A percentile compares a stretch with the other conserved stretches of the same genome.
Conservation (phyloP, 2,888 invertebrate species). For the Drosophila pseudotakahashii region DNA sequence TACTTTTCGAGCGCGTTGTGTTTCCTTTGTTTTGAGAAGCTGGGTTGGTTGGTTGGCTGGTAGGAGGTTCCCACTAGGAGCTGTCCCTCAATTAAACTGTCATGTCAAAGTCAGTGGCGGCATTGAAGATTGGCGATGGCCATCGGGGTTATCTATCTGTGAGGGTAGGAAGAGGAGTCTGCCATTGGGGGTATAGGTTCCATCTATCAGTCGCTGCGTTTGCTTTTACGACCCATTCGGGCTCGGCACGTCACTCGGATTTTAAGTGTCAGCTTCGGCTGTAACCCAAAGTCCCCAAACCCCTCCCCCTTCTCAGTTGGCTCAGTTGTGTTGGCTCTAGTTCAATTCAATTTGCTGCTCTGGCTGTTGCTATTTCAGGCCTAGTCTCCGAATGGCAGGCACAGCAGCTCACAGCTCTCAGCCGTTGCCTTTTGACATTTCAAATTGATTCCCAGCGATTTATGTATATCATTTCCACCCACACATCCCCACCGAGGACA, state of each 20-base stretch:
- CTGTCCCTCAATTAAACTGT: conserved; percentile 72
- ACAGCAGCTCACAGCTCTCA: conserved; percentile 13
- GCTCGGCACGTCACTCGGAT: conserved; percentile 33
- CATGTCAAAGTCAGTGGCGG: conserved; percentile 68
- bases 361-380: conserved; percentile 41
- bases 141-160: conserved; percentile 10
- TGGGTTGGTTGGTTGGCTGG: background rate
- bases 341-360: conserved; percentile 44
- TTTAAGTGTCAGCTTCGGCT: conserved; percentile 25
- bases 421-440: conserved; percentile 49
- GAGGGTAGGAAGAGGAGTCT: background rate
- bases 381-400: conserved; percentile 22
- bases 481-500: conserved; percentile 6
- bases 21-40: conserved; percentile 20
- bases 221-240: conserved; percentile 34
- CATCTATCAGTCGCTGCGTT: conserved; percentile 16
- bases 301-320: too few relatives aligned
- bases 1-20: conserved; percentile 49
- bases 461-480: conserved; percentile 41
- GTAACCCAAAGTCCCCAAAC: background rate
- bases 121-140: conserved; percentile 40
- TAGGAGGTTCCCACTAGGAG: background rate
- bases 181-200: background rate
- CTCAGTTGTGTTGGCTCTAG: conserved; percentile 1
- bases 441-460: conserved; percentile 46